Evolutionary conservation across 2,113 vertebrate genomes (phyloP).

Genomic region (Cariama cristata): DNA sequence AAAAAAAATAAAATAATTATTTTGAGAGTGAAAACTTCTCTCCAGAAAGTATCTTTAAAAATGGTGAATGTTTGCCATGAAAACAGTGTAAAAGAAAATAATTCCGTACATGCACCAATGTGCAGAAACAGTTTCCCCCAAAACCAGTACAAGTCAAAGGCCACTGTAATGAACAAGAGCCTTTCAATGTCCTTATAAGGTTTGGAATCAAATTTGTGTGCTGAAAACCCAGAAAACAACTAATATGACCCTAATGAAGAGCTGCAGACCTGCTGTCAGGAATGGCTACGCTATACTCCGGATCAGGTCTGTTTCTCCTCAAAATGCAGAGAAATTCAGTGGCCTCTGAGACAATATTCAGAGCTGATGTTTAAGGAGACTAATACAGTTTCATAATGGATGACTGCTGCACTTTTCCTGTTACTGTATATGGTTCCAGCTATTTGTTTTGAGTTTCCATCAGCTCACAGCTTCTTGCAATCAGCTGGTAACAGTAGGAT

Average conservation of each 20-base stretch:
- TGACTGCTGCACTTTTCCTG: neutral
- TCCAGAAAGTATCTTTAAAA: neutral
- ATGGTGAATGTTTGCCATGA: neutral
- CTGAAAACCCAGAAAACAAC: neutral
- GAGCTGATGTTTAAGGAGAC: neutral
- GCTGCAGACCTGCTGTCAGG: neutral
- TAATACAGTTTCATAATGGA: neutral
- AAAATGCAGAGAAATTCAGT: neutral
- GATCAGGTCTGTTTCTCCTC: neutral
- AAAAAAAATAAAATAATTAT: neutral
- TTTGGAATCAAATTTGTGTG: neutral
- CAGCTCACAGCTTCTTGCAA: neutral
- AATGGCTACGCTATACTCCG: neutral
- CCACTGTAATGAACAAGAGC: neutral
- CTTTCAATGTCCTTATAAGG: neutral
- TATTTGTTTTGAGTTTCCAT: neutral
- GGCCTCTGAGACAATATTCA: neutral
- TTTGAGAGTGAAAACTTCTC: neutral
- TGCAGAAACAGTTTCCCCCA: neutral
- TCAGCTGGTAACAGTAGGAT: neutral
- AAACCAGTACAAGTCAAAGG: neutral
- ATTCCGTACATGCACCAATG: neutral
- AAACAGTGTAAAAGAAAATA: neutral
- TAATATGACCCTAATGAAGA: neutral
- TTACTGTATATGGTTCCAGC: neutral